Conservation (phyloP, 2,797 vertebrate genomes). For the Sphaeramia orbicularis region DNA sequence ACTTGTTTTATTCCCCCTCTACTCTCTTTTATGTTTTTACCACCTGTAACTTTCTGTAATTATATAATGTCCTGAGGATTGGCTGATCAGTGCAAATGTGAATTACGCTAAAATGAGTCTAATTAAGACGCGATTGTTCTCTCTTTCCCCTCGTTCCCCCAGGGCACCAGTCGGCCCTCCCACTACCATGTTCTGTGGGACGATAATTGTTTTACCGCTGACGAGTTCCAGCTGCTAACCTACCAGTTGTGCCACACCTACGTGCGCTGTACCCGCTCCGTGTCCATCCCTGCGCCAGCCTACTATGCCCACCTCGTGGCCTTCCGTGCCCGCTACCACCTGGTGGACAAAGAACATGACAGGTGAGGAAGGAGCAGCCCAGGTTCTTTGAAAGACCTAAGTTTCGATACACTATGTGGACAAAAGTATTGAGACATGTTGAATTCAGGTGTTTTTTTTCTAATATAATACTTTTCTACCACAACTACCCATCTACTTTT, state of each 20-base stretch:
- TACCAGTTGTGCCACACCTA: constrained; percentile 99
- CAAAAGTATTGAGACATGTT: too few relatives aligned
- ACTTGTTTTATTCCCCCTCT: too few relatives aligned
- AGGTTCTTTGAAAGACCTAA: too few relatives aligned
- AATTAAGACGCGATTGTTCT: background rate
- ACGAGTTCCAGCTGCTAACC: constrained; percentile 98
- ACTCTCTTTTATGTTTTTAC: too few relatives aligned
- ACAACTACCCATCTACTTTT: too few relatives aligned
- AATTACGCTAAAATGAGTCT: background rate
- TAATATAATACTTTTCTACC: too few relatives aligned
- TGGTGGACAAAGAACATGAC: constrained; percentile 99
- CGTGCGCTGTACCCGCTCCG: constrained; percentile 97
- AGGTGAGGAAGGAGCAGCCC: constrained; percentile 86
- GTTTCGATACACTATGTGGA: too few relatives aligned
- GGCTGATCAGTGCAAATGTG: too few relatives aligned
- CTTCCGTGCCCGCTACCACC: constrained; percentile 84
- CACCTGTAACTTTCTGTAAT: too few relatives aligned
- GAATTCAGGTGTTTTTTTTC: too few relatives aligned
- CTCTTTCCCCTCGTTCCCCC: constrained; percentile 8
- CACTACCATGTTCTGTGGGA: constrained; percentile 99
- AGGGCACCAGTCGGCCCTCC: constrained; percentile 99
- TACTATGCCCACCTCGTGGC: constrained; percentile 91
- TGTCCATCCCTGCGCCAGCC: constrained; percentile 98
- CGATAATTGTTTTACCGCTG: constrained; percentile 98
- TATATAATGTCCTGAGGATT: too few relatives aligned